Conservation (phyloP, 2,888 invertebrate species). For the Trachelus troglodyta region DNA sequence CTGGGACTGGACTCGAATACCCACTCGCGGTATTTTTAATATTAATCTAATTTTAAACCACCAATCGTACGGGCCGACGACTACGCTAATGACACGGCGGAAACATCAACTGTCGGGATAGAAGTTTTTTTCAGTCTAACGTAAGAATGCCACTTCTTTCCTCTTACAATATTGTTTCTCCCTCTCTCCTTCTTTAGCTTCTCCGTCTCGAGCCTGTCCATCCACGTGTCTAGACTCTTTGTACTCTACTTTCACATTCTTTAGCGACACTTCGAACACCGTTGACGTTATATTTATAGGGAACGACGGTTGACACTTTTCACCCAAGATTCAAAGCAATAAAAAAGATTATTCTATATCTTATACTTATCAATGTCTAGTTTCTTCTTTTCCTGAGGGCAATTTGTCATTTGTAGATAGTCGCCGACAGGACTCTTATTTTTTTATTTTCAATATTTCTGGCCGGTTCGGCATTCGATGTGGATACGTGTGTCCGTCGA, state of each 20-base stretch:
- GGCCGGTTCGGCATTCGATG: neutral
- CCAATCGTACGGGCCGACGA: constrained; percentile 13
- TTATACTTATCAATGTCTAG: neutral
- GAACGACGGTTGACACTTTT: neutral
- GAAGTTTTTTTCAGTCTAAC: neutral
- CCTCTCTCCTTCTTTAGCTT: neutral
- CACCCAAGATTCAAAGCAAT: neutral
- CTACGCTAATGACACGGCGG: constrained; percentile 21
- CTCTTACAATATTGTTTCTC: neutral
- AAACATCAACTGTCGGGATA: constrained; percentile 2
- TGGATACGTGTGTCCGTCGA: neutral
- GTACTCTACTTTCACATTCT: neutral
- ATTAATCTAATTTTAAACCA: constrained; percentile 27
- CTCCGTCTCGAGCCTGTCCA: neutral
- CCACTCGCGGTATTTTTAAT: constrained; percentile 28
- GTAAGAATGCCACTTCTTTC: neutral
- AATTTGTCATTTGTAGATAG: neutral
- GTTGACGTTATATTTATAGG: neutral
- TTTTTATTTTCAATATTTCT: neutral
- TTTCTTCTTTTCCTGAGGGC: neutral
- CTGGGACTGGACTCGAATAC: constrained; percentile 1
- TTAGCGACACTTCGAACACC: neutral
- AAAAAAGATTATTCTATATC: neutral
- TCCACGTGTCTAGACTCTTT: neutral
- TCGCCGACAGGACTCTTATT: neutral